phyloP scores from a whole-genome alignment of 2,888 invertebrate species.

The Ceriagrion tenellum region DNA sequence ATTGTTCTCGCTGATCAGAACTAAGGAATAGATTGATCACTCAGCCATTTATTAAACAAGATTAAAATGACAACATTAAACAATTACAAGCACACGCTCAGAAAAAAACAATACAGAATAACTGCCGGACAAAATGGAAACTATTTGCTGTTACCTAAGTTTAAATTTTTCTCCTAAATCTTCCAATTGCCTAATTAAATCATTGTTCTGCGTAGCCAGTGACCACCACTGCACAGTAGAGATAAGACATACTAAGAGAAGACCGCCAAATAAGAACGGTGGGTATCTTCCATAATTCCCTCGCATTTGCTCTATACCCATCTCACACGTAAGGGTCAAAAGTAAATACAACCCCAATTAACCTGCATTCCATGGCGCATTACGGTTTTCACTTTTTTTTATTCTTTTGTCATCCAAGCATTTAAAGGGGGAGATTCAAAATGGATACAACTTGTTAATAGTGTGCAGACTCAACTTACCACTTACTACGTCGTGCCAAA shows the following conservation, averaged over 20 bases:
- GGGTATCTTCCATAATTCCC: constrained; percentile 77
- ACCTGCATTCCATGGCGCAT: not conserved
- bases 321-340: constrained; percentile 71
- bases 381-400: constrained; percentile 53
- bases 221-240: constrained; percentile 77
- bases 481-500: no score
- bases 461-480: no score
- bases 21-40: constrained; percentile 72
- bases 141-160: constrained; percentile 74
- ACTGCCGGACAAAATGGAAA: not conserved
- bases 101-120: not conserved
- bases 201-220: constrained; percentile 76
- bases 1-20: constrained; percentile 76
- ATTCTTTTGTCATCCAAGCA: no score
- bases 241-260: constrained; percentile 75
- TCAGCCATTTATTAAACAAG: not conserved
- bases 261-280: constrained; percentile 76
- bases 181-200: constrained; percentile 76
- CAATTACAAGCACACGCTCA: no score
- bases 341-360: not conserved
- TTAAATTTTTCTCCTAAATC: constrained; percentile 76
- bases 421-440: not conserved
- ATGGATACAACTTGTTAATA: not conserved
- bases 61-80: not conserved
- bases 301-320: constrained; percentile 77